Percentiles rank a stretch among this genome's conserved stretches.
These are phyloP conservation scores for Mustela erminea DNA, from an alignment of 2,797 vertebrate genomes.

Conservation along the genomic window DNA sequence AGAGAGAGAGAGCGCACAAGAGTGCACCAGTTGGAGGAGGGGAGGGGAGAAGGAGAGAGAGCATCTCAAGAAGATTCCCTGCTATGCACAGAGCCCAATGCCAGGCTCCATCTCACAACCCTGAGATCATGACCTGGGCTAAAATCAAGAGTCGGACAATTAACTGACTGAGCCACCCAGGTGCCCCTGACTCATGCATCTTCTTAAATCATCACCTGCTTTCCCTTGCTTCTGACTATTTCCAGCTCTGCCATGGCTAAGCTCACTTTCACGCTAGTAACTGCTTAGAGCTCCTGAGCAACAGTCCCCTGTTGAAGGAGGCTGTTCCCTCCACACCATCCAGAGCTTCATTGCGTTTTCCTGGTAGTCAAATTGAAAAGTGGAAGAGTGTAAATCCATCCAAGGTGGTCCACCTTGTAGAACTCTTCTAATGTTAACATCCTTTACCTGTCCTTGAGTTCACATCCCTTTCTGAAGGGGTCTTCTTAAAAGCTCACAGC, in stretches of 20 bases:
- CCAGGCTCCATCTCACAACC: neutral
- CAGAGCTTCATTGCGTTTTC: neutral
- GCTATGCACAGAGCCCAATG: neutral
- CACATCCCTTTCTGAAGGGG: neutral
- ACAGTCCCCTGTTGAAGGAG: neutral
- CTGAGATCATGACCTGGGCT: neutral
- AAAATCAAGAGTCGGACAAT: neutral
- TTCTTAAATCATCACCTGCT: neutral
- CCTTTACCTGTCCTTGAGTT: neutral
- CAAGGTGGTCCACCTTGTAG: neutral
- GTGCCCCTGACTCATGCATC: neutral
- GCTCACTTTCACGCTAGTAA: neutral
- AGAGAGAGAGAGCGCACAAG: too few species aligned
- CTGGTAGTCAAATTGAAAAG: neutral
- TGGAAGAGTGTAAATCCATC: neutral
- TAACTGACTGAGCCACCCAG: neutral
- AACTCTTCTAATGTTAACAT: too few species aligned
- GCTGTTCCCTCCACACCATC: neutral
- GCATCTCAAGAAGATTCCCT: neutral
- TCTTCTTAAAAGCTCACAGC: neutral
- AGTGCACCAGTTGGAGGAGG: neutral
- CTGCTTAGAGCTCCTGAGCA: neutral
- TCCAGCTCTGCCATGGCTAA: neutral
- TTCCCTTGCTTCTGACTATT: neutral
- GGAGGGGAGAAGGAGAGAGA: neutral